A percentile compares a stretch with the other conserved stretches of the same genome.
Conservation (phyloP, 2,888 invertebrate species). For the Notodonta dromedarius region DNA sequence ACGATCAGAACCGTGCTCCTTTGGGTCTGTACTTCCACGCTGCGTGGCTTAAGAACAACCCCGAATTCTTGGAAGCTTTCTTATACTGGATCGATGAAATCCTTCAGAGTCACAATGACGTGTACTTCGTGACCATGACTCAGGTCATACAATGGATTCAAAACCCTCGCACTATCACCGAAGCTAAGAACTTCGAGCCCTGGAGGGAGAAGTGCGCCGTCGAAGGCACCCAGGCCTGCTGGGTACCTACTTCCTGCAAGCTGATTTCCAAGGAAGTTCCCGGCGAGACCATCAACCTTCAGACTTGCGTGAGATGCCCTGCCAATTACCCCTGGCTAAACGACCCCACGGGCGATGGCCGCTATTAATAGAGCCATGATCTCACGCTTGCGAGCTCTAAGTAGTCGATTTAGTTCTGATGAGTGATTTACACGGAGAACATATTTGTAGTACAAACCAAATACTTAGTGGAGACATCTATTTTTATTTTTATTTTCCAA, state of each 20-base stretch:
- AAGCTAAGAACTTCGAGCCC: slow-evolving; percentile 96
- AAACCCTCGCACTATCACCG: slow-evolving; percentile 92
- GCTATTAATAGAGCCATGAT: slow-evolving; percentile 87
- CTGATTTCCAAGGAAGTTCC: slow-evolving; percentile 96
- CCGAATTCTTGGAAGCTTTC: slow-evolving; percentile 96
- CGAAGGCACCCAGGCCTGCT: slow-evolving; percentile 92
- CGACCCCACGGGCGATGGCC: slow-evolving; percentile 95
- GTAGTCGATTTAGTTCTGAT: slow-evolving; percentile 72
- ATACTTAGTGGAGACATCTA: slow-evolving; percentile 3
- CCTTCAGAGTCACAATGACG: slow-evolving; percentile 92
- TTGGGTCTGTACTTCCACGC: slow-evolving; percentile 96
- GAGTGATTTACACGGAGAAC: slow-evolving; percentile 66
- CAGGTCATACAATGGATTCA: slow-evolving; percentile 98
- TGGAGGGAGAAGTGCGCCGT: slow-evolving; percentile 97
- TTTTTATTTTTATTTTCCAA: slow-evolving; percentile 8
- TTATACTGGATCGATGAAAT: slow-evolving; percentile 97
- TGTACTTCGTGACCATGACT: slow-evolving; percentile 98
- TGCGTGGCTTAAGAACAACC: slow-evolving; percentile 96
- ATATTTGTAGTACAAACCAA: slow-evolving; percentile 58
- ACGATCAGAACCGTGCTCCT: slow-evolving; percentile 95
- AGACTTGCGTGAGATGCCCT: slow-evolving; percentile 96
- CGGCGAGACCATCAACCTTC: slow-evolving; percentile 96
- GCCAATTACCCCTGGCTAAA: slow-evolving; percentile 98
- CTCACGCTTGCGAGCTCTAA: slow-evolving; percentile 75
- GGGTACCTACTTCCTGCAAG: slow-evolving; percentile 96